Evolutionary conservation across 2,113 vertebrate genomes (phyloP).

Genomic region (Bothrops jararaca): DNA sequence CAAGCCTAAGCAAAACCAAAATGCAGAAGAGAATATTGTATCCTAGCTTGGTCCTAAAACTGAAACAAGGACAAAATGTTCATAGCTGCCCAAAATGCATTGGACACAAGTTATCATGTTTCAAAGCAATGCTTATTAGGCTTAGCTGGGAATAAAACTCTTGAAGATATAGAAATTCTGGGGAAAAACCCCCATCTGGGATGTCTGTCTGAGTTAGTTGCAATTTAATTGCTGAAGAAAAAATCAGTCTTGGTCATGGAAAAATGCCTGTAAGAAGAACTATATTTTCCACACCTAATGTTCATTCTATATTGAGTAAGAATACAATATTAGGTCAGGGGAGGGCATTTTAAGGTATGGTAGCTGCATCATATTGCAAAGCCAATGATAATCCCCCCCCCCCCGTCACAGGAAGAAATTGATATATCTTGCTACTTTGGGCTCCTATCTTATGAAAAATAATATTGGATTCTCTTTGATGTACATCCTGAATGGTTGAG

Average conservation of each 20-base stretch:
- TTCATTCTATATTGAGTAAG: not conserved
- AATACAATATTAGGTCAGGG: not conserved
- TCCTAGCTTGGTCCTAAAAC: not conserved
- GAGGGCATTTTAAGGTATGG: not conserved
- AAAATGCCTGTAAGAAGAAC: not conserved
- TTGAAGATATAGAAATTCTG: not conserved
- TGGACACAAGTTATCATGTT: not conserved
- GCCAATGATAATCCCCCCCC: not conserved
- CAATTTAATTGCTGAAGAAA: not conserved
- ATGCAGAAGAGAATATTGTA: not conserved
- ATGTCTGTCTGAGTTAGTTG: not conserved
- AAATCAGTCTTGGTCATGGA: not conserved
- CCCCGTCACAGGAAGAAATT: not conserved
- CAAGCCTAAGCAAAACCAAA: not conserved
- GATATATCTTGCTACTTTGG: not conserved
- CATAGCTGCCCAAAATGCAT: not conserved
- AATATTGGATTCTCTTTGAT: not conserved
- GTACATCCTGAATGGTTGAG: not conserved
- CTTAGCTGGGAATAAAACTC: not conserved
- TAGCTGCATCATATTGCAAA: not conserved
- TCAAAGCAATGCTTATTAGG: not conserved
- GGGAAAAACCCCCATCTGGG: too few species aligned
- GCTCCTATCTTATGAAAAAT: not conserved
- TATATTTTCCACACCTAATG: not conserved
- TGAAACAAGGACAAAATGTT: not conserved